Percentiles rank a stretch among this genome's conserved stretches.
These are phyloP conservation scores for Stigmatopora argus DNA, from an alignment of 2,113 vertebrate species.

Conservation along the genomic window DNA sequence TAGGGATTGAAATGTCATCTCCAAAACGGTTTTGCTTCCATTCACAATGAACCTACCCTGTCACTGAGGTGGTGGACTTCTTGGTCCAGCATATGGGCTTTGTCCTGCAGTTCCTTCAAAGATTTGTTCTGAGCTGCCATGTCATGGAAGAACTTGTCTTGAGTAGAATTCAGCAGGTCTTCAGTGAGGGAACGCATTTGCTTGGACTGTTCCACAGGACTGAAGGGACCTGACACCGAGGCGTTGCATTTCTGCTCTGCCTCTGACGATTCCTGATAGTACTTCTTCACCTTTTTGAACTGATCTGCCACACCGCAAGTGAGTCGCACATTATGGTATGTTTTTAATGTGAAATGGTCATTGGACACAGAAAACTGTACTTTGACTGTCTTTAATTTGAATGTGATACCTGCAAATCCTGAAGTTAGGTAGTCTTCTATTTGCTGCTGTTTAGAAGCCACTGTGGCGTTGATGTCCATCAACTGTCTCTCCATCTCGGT, in stretches of 20 bases:
- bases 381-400: background rate
- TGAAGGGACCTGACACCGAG: slow-evolving; percentile 53
- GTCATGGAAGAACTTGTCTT: slow-evolving; percentile 46
- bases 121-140: slow-evolving; percentile 62
- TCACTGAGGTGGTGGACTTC: slow-evolving; percentile 50
- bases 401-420: slow-evolving; percentile 67
- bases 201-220: slow-evolving; percentile 59
- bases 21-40: background rate
- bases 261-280: slow-evolving; percentile 57
- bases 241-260: slow-evolving; percentile 54
- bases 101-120: slow-evolving; percentile 64
- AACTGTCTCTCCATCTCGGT: slow-evolving; percentile 51
- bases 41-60: slow-evolving; percentile 40
- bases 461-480: slow-evolving; percentile 63
- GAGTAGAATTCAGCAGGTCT: slow-evolving; percentile 43
- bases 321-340: background rate
- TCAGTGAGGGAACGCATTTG: slow-evolving; percentile 21
- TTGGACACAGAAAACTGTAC: background rate
- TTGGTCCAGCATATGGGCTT: slow-evolving; percentile 52
- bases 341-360: background rate
- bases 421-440: slow-evolving; percentile 56
- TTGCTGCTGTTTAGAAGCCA: slow-evolving; percentile 48
- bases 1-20: background rate
- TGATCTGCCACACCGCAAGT: slow-evolving; percentile 65
- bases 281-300: slow-evolving; percentile 66